Conservation (phyloP, 2,888 invertebrate genomes). For the Harmothoe impar region DNA sequence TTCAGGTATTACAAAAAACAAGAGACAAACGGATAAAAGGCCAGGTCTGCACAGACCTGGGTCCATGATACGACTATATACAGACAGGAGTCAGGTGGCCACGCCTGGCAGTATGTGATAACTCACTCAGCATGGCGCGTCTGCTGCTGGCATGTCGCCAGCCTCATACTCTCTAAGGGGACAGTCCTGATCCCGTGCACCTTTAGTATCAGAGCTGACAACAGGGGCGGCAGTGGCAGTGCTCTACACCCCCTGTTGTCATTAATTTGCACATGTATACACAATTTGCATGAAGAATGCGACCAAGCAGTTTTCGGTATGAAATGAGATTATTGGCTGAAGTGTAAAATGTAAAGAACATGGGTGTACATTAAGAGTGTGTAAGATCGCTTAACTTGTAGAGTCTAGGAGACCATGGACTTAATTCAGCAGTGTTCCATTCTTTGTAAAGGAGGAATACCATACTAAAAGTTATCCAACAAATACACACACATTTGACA, state of each 20-base stretch:
- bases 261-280: not conserved
- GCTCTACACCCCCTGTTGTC: conserved; percentile 12
- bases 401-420: too few relatives aligned
- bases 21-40: conserved; percentile 38
- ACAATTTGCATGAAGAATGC: not conserved
- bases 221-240: not conserved
- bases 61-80: conserved; percentile 58
- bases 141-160: not conserved
- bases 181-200: conserved; percentile 57
- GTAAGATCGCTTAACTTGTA: too few relatives aligned
- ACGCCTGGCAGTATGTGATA: not conserved
- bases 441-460: too few relatives aligned
- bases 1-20: not conserved
- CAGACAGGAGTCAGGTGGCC: conserved; percentile 48
- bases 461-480: too few relatives aligned
- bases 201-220: conserved; percentile 53
- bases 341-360: not conserved
- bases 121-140: not conserved
- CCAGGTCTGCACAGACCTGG: not conserved
- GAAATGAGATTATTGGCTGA: conserved; percentile 36
- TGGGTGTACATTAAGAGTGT: too few relatives aligned
- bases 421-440: too few relatives aligned
- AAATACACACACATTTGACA: too few relatives aligned
- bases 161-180: not conserved
- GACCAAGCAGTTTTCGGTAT: not conserved